These are phyloP conservation scores for Paramormyrops hopkinsi DNA, from an alignment of 2,797 vertebrate genomes.

Conservation along the genomic window DNA sequence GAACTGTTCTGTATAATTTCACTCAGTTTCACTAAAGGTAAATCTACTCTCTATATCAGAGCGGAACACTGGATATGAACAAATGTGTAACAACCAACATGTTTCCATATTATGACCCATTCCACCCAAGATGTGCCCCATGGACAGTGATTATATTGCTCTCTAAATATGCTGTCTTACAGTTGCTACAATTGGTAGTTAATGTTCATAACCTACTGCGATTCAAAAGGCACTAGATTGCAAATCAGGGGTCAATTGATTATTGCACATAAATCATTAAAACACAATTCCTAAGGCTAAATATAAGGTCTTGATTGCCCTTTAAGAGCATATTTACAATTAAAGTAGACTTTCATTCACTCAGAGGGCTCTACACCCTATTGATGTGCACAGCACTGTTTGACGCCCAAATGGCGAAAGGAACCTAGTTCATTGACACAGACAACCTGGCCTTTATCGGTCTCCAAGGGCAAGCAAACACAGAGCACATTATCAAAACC, in stretches of 20 bases:
- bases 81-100: background rate
- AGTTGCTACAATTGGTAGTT: background rate
- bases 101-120: background rate
- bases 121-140: background rate
- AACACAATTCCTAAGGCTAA: background rate
- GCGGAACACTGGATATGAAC: background rate
- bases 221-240: background rate
- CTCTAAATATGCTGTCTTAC: background rate
- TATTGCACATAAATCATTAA: background rate
- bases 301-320: background rate
- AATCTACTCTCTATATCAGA: background rate
- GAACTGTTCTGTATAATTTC: background rate
- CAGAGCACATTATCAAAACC: constrained; percentile 64
- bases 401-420: constrained; percentile 52
- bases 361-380: background rate
- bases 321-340: background rate
- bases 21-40: background rate
- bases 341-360: background rate
- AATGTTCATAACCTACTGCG: background rate
- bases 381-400: background rate
- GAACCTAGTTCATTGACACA: constrained; percentile 71
- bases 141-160: background rate
- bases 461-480: constrained; percentile 72
- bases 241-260: background rate
- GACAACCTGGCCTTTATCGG: constrained; percentile 64